Base-by-base conservation (phyloP, 2,797 vertebrate species). In the Lycodopsis pacificus region DNA sequence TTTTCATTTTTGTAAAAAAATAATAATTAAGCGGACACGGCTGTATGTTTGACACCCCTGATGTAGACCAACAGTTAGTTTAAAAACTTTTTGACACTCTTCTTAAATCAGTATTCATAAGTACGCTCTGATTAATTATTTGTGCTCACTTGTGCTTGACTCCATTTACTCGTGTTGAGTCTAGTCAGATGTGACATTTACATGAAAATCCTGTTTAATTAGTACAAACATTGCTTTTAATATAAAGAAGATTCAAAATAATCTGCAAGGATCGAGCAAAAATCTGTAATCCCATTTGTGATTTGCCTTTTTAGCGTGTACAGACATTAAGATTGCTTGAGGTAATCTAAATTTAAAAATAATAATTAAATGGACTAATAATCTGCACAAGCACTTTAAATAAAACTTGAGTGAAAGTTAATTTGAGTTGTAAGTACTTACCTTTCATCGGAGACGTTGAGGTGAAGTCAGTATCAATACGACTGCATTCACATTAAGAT, bases 361-460 rank as follows among this genome's bases (percentile, higher is more conserved):
- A 3, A 27, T 27, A 27, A 27, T 27, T 27, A 27, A 27, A 27
- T 27, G 20, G 20, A 72, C 42, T 13, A 27, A 44, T 54, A 65
- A 58, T 65, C 22, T 49, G 5, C 14, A 22, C 22, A 30, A 27
- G 25, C 19, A 5, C 22, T 38, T 49, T 25, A 30, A 36, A 65
- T 42, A 15, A 25, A 46, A 58, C 4, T 17, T 2, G 0, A 20
- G 25, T 58, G 11, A 25, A 34, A 48, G 38, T 56, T n/a, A 53
- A 22, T 40, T 8, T 22, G 5, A 61, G 58, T 40, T 19, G 58
- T 36, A 4, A 54, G 19, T n/a, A 53, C 81, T 40, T 53, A 83
- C 84, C 61, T 66, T 40, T 1, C 2, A 20, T 64, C 56, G 15
- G 57, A 51, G 54, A 14, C 13, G 11, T 30, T 61, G 10, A 48